Percentiles rank a stretch among this genome's conserved stretches.
These are phyloP conservation scores for Hydractinia echinata DNA, from an alignment of 30 jellyfish, hydroid and myxozoan species.

Conservation along the genomic window DNA sequence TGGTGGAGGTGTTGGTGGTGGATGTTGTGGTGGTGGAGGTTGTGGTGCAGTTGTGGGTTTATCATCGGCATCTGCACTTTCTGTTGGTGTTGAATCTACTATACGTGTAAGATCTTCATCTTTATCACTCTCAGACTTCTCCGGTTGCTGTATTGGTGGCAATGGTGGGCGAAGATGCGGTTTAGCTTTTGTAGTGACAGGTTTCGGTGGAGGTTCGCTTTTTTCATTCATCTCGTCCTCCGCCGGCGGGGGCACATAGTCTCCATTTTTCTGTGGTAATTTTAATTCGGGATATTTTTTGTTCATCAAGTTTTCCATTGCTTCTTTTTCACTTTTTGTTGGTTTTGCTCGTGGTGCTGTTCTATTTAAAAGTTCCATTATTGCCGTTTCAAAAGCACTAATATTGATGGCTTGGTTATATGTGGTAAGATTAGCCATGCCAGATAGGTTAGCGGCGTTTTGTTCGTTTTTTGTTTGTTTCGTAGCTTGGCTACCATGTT, in stretches of 20 bases:
- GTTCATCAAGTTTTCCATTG: neutral
- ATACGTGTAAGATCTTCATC: conserved; percentile 19
- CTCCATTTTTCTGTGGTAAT: conserved; percentile 38
- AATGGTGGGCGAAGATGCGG: conserved; percentile 20
- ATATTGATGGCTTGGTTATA: conserved; percentile 34
- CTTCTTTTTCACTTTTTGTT: neutral
- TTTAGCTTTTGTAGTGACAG: neutral
- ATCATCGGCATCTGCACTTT: conserved; percentile 7
- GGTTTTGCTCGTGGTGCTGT: conserved; percentile 21
- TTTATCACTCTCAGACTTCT: neutral
- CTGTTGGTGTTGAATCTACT: conserved; percentile 44
- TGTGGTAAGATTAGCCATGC: conserved; percentile 18
- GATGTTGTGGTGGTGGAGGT: neutral
- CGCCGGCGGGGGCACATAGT: conserved; percentile 11
- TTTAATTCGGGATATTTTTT: conserved; percentile 34
- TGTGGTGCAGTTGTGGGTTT: neutral
- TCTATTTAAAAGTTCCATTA: conserved; percentile 25
- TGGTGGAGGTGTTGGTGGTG: neutral
- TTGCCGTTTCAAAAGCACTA: conserved; percentile 38
- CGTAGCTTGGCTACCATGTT: neutral
- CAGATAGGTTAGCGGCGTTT: conserved; percentile 9
- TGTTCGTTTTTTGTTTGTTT: neutral
- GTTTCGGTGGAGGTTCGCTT: neutral
- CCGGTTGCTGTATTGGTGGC: conserved; percentile 6
- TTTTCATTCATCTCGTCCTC: conserved; percentile 14